Base-by-base conservation (phyloP, 2,113 vertebrate species). In the Labeo catla region DNA sequence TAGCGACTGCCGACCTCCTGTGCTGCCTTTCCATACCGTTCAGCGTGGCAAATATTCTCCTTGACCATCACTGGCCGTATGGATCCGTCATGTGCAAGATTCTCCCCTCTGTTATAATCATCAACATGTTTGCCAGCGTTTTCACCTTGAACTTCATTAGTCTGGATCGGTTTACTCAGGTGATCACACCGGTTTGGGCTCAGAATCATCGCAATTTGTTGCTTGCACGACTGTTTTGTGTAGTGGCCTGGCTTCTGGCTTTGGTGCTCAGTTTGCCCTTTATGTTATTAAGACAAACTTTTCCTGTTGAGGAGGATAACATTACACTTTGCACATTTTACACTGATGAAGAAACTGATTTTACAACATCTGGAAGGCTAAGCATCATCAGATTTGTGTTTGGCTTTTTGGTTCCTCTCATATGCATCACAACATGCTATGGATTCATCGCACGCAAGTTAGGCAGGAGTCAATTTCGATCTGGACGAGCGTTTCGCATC, bases 41-140 rank as follows among this genome's bases (percentile, higher is more conserved):
- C 87, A 91, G n/a, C 16, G 34, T 96, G n/a, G 88, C 81, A 1
- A 92, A 95, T 21, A 80, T 95, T 59, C 73, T 86, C 9, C 90
- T 96, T 43, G 86, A 87, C 0, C 83, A 90, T 15, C 84, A 87
- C 49, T 97, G 96, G 96, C 95, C 94, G 0, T 96, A 94, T 0
- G 96, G 96, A 12, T 86, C 70, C 68, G 76, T 93, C 49, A 88
- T 96, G 1, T 97, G 96, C 92, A 97, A 95, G 86, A 7, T 95
- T 73, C 89, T 97, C 73, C 94, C 95, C 0, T 90, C 95, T 1
- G 23, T 93, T 70, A 91, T 96, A 0, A 2, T 95, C 63, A 91
- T 96, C 83, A 97, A 95, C 89, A 96, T 96, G 96, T 96, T 96
- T 86, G 93, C 96, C 74, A 97, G 96, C 0, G 61, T 96, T 86